Evolutionary conservation across 1,140 invertebrate genomes (phyloP).

Genomic region (Nixonia krombeini): DNA sequence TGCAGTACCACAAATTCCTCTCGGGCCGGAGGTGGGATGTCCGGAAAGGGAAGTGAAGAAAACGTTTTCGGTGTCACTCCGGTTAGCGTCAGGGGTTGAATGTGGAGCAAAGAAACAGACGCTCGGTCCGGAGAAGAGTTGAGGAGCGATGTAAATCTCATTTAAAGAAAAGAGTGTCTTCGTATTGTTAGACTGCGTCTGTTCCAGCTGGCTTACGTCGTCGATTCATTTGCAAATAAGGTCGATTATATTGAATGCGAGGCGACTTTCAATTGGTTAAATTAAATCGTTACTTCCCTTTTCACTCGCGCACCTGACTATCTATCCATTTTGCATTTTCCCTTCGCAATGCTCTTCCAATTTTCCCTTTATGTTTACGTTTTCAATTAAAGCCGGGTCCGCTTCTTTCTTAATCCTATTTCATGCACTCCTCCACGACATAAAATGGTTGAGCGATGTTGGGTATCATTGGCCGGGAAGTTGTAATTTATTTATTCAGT

Average conservation of each 20-base stretch:
- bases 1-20: slow-evolving; percentile 37
- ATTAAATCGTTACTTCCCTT: slow-evolving; percentile 56
- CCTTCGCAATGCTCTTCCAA: slow-evolving; percentile 1
- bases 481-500: background rate
- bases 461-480: no score
- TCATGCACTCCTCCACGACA: no score
- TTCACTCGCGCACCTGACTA: slow-evolving; percentile 32
- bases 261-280: slow-evolving; percentile 53
- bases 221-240: slow-evolving; percentile 63
- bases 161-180: slow-evolving; percentile 46
- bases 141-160: slow-evolving; percentile 56
- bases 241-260: slow-evolving; percentile 61
- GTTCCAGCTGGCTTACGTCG: slow-evolving; percentile 47
- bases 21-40: slow-evolving; percentile 5
- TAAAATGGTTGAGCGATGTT: no score
- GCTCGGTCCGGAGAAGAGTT: slow-evolving; percentile 5
- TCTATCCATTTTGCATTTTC: slow-evolving; percentile 15
- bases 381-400: no score
- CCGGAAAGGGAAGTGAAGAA: slow-evolving; percentile 20
- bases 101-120: slow-evolving; percentile 35
- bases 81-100: slow-evolving; percentile 31
- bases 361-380: slow-evolving; percentile 5
- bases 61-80: slow-evolving; percentile 45
- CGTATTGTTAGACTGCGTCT: slow-evolving; percentile 17
- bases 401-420: no score